A percentile compares a stretch with the other conserved stretches of the same genome.
Evolutionary conservation across 2,888 invertebrate genomes (phyloP).

Genomic region (Glomeris marginata): DNA sequence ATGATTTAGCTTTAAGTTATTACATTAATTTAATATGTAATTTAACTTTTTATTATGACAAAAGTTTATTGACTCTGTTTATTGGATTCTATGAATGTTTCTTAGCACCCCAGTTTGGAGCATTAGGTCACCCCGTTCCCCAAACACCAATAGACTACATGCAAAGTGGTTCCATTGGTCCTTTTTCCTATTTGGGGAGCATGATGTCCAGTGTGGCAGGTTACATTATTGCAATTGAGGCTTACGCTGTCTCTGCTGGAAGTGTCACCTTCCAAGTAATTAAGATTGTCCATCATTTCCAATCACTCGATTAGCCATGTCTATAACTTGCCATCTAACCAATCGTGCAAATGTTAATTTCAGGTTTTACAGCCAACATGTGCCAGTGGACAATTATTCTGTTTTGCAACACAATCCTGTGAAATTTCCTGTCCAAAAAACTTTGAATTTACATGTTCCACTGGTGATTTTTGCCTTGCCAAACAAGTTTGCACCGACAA

Average conservation of each 20-base stretch:
- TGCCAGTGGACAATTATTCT: conserved; percentile 8
- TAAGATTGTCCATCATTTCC: background rate
- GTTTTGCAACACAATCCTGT: conserved; percentile 4
- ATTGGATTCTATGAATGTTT: no score
- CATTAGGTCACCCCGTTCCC: conserved; percentile 7
- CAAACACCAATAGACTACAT: conserved; percentile 6
- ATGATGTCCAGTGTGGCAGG: background rate
- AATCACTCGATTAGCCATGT: no score
- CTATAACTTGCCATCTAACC: no score
- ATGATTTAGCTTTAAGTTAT: no score
- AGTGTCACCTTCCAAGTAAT: conserved; percentile 5
- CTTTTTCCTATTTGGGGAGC: background rate
- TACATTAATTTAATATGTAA: no score
- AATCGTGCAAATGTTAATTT: no score
- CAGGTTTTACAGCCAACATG: conserved; percentile 8
- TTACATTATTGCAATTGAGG: conserved; percentile 9
- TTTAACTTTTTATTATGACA: no score
- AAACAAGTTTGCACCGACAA: no score
- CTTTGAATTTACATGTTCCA: background rate
- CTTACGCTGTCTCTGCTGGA: conserved; percentile 4
- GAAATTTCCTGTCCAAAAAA: conserved; percentile 1
- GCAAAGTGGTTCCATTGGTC: background rate
- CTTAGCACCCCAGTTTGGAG: background rate
- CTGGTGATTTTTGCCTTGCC: background rate
- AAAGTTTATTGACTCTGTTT: no score